A percentile compares a stretch with the other conserved stretches of the same genome.
These are phyloP conservation scores for Eupithecia subfuscata DNA, from an alignment of 2,888 invertebrate genomes.

Conservation along the genomic window DNA sequence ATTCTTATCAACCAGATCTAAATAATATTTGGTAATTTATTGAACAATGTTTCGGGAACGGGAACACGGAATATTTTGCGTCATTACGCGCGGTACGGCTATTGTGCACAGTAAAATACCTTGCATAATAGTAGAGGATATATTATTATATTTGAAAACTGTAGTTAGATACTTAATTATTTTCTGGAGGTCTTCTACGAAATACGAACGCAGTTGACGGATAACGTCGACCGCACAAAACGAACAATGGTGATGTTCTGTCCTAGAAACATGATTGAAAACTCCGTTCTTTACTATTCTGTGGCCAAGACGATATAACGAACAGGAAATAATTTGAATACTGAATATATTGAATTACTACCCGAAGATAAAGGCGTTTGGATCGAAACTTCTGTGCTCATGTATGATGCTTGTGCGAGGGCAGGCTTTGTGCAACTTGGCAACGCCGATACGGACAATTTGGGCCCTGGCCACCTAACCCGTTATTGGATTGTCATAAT, in stretches of 20 bases:
- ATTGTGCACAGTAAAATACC: not conserved
- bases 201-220: too few species aligned
- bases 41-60: not conserved
- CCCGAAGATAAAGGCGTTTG: constrained; percentile 2
- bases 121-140: not conserved
- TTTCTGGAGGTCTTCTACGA: too few species aligned
- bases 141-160: not conserved
- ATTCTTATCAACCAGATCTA: not conserved
- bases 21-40: not conserved
- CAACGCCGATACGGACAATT: constrained; percentile 76
- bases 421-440: constrained; percentile 69
- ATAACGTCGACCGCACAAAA: too few species aligned
- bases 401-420: constrained; percentile 39
- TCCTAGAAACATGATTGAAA: not conserved
- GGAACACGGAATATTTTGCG: not conserved
- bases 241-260: not conserved
- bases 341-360: not conserved
- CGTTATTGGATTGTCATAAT: constrained; percentile 82
- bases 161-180: not conserved
- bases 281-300: not conserved
- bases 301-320: constrained; percentile 2
- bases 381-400: constrained; percentile 20
- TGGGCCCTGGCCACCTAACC: constrained; percentile 76
- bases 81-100: not conserved
- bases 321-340: constrained; percentile 6